Evolutionary conservation across 2,888 invertebrate species (phyloP), one percentile per base, ranked within the genome.

Genomic region (Chymomyza amoena): DNA sequence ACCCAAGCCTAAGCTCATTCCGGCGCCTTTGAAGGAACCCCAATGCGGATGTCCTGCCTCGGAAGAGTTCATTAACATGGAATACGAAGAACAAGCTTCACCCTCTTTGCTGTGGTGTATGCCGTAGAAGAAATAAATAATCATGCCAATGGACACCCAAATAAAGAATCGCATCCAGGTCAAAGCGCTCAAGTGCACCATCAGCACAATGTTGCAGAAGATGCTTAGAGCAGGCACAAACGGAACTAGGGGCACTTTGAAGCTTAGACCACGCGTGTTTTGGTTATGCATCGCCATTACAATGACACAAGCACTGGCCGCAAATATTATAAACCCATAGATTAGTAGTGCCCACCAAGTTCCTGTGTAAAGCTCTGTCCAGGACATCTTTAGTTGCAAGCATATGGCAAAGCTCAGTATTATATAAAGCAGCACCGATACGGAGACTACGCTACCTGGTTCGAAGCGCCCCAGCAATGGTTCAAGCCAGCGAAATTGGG

Each of bases 121-220:
- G 5, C 97, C 97, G 90, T 97, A 97, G 1, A 96, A 92, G 91
- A 97, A 96, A 90, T 97, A 97, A 6, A 97, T 94, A 32, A 96
- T 92, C 90, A 97, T 91, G 94, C 97, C 97, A 69, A 97, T 90
- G 57, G 95, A 93, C 93, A 97, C 96, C 97, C 97, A 97, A 60
- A 96, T 94, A 79, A 96, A 94, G 89, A 97, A 97, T 52, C 97
- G 93, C 6, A 96, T 92, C 97, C 97, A 97, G 0, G 97, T 97
- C 20, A 96, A 91, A 0, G 94, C 93, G 76, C 96, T 96, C 65
- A 97, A 92, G 82, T 96, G 96, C 39, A 96, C 94, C 96, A 97
- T 97, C 65, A 97, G 93, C 77, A 95, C 95, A 6, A 97, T 94
- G 88, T 97, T 97, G 86, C 95, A 94, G 77, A 96, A 93, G 72